Evolutionary conservation across 2,113 vertebrate genomes (phyloP).

Genomic region (Aspidoscelis tigris): DNA sequence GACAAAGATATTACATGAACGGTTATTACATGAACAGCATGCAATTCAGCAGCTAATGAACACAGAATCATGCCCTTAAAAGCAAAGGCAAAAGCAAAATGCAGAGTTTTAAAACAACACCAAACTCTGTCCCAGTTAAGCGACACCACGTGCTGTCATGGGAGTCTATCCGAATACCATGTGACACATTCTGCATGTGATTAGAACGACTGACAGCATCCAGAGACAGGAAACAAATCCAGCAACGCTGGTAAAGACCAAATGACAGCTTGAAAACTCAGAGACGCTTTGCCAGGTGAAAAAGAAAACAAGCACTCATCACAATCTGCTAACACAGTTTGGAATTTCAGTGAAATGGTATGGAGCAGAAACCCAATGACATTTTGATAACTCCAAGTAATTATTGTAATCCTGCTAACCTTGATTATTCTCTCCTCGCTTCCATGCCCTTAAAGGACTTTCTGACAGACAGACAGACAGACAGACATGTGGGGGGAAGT

Average conservation of each 20-base stretch:
- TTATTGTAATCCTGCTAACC: background rate
- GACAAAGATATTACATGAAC: too few relatives aligned
- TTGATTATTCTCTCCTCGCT: background rate
- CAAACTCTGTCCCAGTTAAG: background rate
- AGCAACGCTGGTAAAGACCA: background rate
- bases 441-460: background rate
- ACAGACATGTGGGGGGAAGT: too few relatives aligned
- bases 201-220: background rate
- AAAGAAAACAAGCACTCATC: background rate
- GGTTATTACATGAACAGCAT: background rate
- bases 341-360: background rate
- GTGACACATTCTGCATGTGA: background rate
- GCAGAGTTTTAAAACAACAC: background rate
- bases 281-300: background rate
- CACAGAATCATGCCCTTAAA: background rate
- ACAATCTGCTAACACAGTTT: background rate
- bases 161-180: too few relatives aligned
- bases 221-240: background rate
- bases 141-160: too few relatives aligned
- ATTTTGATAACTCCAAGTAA: background rate
- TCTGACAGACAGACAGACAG: background rate
- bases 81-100: background rate
- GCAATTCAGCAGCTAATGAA: background rate
- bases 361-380: background rate
- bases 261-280: too few relatives aligned